Conservation (phyloP, 1,140 invertebrate species). For the Notospermus geniculatus region DNA sequence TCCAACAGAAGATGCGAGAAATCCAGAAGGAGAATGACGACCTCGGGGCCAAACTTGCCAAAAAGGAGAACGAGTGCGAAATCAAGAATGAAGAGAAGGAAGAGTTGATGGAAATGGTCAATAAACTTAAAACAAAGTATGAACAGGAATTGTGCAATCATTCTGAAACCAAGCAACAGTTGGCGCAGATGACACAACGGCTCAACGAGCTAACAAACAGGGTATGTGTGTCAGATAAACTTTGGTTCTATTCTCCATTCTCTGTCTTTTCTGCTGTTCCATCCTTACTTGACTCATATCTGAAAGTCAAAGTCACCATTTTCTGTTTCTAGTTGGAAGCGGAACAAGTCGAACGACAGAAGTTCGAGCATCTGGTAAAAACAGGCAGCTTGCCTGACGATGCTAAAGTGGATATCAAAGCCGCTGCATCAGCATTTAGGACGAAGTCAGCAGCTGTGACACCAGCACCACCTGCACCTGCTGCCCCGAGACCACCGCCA, state of each 20-base stretch:
- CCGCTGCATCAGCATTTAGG: conserved; percentile 19
- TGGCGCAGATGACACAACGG: conserved; percentile 72
- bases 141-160: conserved; percentile 78
- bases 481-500: conserved; percentile 20
- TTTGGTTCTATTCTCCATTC: background rate
- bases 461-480: conserved; percentile 54
- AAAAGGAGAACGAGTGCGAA: conserved; percentile 92
- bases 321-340: conserved; percentile 63
- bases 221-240: conserved; percentile 29
- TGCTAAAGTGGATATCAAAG: conserved; percentile 69
- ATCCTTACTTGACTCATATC: too few species aligned
- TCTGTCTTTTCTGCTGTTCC: too few species aligned
- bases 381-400: conserved; percentile 86
- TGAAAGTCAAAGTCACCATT: too few species aligned
- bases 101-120: conserved; percentile 80
- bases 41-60: conserved; percentile 77
- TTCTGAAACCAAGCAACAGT: conserved; percentile 79
- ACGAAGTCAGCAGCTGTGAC: conserved; percentile 9
- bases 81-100: conserved; percentile 86
- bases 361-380: conserved; percentile 80
- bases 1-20: conserved; percentile 81
- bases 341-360: conserved; percentile 76
- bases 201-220: conserved; percentile 70
- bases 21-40: conserved; percentile 86
- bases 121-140: conserved; percentile 80